A percentile compares a stretch with the other conserved stretches of the same genome.
Evolutionary conservation across 2,113 vertebrate genomes (phyloP).

Genomic region (Rana temporaria): DNA sequence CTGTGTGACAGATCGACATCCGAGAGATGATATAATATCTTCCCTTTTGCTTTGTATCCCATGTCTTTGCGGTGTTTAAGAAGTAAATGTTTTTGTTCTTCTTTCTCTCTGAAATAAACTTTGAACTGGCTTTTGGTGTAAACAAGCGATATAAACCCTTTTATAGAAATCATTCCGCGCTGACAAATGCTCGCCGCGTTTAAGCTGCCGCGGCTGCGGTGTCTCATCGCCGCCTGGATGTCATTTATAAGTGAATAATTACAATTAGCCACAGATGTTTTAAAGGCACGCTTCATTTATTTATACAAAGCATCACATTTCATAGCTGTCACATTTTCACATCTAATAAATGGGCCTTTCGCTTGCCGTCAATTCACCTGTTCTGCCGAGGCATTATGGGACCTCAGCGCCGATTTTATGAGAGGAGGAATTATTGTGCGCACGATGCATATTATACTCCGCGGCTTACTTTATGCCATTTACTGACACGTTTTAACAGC

Average conservation of each 20-base stretch:
- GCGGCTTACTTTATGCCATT: neutral
- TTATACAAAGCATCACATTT: conserved; percentile 20
- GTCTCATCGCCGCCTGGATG: neutral
- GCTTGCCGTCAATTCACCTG: conserved; percentile 9
- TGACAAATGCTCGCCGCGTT: neutral
- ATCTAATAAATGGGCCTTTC: neutral
- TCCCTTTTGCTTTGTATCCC: too few species aligned
- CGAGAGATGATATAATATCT: too few species aligned
- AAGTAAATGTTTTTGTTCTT: too few species aligned
- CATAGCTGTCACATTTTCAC: conserved; percentile 33
- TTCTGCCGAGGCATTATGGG: neutral
- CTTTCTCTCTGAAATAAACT: too few species aligned
- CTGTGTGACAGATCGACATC: too few species aligned
- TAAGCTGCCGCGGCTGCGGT: neutral
- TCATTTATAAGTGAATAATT: conserved; percentile 27
- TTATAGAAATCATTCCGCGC: neutral
- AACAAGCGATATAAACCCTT: neutral
- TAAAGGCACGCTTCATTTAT: conserved; percentile 22
- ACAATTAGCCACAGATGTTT: conserved; percentile 39
- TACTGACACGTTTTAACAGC: neutral
- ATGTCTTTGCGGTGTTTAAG: too few species aligned
- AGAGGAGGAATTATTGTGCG: neutral
- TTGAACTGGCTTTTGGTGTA: neutral
- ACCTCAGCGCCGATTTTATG: neutral
- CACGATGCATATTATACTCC: neutral